Evolutionary conservation across 1,140 invertebrate genomes (phyloP).

Genomic region (Micrasema minimum): DNA sequence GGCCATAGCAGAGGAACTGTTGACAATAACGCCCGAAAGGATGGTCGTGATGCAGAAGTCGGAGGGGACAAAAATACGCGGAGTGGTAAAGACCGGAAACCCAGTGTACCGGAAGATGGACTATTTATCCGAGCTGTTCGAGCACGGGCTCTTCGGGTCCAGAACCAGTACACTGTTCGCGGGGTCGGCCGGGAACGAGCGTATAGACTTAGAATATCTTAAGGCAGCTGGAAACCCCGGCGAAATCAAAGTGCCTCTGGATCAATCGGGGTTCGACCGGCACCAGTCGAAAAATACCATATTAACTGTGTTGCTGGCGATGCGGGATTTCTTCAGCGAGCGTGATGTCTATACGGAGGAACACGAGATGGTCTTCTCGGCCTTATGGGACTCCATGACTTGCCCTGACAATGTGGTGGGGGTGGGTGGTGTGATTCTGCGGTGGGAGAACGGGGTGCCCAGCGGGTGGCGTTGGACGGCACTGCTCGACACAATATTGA

Average conservation of each 20-base stretch:
- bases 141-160: background rate
- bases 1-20: too few species aligned
- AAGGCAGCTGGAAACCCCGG: background rate
- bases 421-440: background rate
- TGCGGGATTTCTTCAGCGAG: background rate
- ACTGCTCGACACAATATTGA: background rate
- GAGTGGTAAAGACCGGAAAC: background rate
- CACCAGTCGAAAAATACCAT: background rate
- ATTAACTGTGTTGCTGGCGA: background rate
- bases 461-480: background rate
- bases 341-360: background rate
- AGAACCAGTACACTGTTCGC: slow-evolving; percentile 9
- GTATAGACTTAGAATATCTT: background rate
- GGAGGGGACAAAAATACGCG: slow-evolving; percentile 11
- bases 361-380: background rate
- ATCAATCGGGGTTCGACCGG: background rate
- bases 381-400: background rate
- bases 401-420: background rate
- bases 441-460: background rate
- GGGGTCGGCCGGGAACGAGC: background rate
- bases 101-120: slow-evolving; percentile 24
- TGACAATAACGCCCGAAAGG: background rate
- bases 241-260: background rate
- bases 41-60: slow-evolving; percentile 19
- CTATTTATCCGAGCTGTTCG: background rate